Percentiles rank a stretch among this genome's conserved stretches.
These are phyloP conservation scores for Vannuccia rotundouncinata DNA, from an alignment of 2,888 invertebrate genomes.

Conservation along the genomic window DNA sequence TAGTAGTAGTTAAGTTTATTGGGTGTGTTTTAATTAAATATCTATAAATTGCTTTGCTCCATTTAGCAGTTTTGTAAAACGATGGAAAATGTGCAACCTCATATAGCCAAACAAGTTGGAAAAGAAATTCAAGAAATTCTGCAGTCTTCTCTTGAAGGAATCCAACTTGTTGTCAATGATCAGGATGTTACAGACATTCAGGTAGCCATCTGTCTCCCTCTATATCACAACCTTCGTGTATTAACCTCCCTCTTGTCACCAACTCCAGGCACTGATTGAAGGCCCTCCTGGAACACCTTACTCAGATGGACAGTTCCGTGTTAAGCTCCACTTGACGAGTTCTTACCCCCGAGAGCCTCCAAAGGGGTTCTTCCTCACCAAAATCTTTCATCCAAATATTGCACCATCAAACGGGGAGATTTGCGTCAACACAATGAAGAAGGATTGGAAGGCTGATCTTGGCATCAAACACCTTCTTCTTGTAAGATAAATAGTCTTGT, in stretches of 20 bases:
- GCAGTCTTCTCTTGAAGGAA: constrained; percentile 78
- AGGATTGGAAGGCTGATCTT: constrained; percentile 90
- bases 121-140: constrained; percentile 79
- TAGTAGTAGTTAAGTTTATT: no score
- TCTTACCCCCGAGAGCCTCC: constrained; percentile 86
- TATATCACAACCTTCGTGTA: background rate
- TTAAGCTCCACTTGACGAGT: constrained; percentile 80
- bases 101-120: constrained; percentile 76
- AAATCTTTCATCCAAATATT: constrained; percentile 95
- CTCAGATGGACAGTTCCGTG: constrained; percentile 75
- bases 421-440: constrained; percentile 88
- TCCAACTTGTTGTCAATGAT: constrained; percentile 79
- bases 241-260: no score
- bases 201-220: constrained; percentile 64
- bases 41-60: no score
- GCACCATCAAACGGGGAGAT: constrained; percentile 79
- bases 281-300: constrained; percentile 79
- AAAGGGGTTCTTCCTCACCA: constrained; percentile 81
- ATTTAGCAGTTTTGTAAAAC: no score
- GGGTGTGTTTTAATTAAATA: no score
- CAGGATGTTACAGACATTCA: constrained; percentile 88
- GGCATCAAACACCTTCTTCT: constrained; percentile 87
- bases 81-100: constrained; percentile 89
- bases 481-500: no score
- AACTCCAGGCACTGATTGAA: constrained; percentile 40